A percentile compares a stretch with the other conserved stretches of the same genome.
Evolutionary conservation across 1,140 invertebrate genomes (phyloP).

Genomic region (Vanessa tameamea): DNA sequence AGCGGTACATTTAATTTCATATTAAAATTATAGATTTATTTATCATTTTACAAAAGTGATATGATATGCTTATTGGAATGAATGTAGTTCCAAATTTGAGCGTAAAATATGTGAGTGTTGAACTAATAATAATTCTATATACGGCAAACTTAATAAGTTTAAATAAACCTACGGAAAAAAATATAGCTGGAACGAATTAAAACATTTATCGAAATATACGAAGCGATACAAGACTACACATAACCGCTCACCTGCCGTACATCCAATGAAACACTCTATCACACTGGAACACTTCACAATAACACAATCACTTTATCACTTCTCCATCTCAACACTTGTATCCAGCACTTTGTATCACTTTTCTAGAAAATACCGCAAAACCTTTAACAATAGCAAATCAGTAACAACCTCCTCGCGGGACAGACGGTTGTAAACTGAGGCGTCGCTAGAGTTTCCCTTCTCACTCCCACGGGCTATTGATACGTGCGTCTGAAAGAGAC

Average conservation of each 20-base stretch:
- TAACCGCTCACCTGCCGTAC: constrained; percentile 23
- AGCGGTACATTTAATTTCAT: too few species aligned
- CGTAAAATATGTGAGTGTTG: too few species aligned
- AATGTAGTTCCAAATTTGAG: too few species aligned
- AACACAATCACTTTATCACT: constrained; percentile 35
- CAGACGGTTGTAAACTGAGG: constrained; percentile 27
- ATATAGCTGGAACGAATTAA: not conserved
- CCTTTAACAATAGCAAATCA: constrained; percentile 16
- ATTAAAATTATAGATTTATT: too few species aligned
- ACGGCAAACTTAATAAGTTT: too few species aligned
- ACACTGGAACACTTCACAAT: constrained; percentile 39
- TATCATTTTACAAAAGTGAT: too few species aligned
- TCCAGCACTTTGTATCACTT: constrained; percentile 23
- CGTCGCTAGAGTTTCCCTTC: constrained; percentile 16
- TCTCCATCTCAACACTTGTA: constrained; percentile 19
- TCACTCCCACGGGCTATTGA: constrained; percentile 11
- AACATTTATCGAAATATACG: constrained; percentile 10
- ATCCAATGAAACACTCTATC: constrained; percentile 20
- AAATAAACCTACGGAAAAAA: not conserved
- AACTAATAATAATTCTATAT: too few species aligned
- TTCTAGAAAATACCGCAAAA: constrained; percentile 30
- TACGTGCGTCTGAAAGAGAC: constrained; percentile 30
- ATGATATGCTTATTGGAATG: too few species aligned
- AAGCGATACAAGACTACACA: constrained; percentile 14
- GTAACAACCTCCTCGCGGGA: constrained; percentile 27